phyloP scores from a whole-genome alignment of 2,797 vertebrate genomes.

The Manis javanica region DNA sequence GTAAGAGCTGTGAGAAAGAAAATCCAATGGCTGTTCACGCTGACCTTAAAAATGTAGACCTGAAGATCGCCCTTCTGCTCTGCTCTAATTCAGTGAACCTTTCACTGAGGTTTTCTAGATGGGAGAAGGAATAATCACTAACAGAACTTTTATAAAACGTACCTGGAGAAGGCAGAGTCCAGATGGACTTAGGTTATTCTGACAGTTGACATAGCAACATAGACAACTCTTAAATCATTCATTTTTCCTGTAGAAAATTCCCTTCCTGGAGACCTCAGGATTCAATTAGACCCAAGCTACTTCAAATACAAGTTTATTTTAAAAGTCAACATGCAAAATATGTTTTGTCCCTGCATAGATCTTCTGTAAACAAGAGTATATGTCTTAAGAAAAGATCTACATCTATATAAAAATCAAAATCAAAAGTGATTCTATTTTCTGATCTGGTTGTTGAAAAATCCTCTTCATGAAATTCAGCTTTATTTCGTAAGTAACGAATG shows the following conservation, averaged over 20 bases:
- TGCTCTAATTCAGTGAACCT: slow-evolving; percentile 17
- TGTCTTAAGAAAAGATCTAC: slow-evolving; percentile 24
- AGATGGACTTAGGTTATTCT: slow-evolving; percentile 80
- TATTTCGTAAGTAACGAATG: slow-evolving; percentile 87
- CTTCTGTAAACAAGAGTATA: slow-evolving; percentile 62
- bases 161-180: slow-evolving; percentile 76
- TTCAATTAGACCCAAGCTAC: slow-evolving; percentile 74
- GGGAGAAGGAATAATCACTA: slow-evolving; percentile 65
- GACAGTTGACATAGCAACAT: slow-evolving; percentile 74
- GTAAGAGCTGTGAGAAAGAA: background rate
- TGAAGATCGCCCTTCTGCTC: background rate
- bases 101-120: slow-evolving; percentile 53
- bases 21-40: slow-evolving; percentile 17
- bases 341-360: slow-evolving; percentile 62
- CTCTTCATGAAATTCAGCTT: slow-evolving; percentile 84
- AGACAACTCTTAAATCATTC: slow-evolving; percentile 84
- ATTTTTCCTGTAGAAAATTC: slow-evolving; percentile 81
- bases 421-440: slow-evolving; percentile 54
- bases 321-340: slow-evolving; percentile 37
- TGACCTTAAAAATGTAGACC: background rate
- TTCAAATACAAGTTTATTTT: slow-evolving; percentile 76
- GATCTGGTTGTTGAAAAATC: slow-evolving; percentile 73
- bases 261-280: slow-evolving; percentile 77
- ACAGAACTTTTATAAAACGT: slow-evolving; percentile 69
- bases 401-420: slow-evolving; percentile 46